Conservation (phyloP, 2,888 invertebrate species). For the Anoplius nigerrimus region DNA sequence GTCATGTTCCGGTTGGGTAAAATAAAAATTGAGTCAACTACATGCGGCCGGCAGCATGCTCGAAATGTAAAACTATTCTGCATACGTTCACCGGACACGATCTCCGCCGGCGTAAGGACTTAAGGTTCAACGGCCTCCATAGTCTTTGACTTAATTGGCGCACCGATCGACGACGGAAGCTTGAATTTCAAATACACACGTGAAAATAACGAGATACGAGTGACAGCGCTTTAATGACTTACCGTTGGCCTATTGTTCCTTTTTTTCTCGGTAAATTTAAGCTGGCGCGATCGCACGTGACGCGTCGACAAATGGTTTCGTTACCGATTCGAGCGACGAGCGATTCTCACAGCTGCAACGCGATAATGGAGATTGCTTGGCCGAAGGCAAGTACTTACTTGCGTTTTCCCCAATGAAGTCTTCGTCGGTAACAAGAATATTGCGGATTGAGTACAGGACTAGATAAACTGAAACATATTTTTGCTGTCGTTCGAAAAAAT, state of each 20-base stretch:
- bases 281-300: no score
- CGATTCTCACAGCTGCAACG: no score
- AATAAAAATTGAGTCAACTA: constrained; percentile 41
- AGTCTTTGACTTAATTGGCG: constrained; percentile 45
- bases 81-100: constrained; percentile 32
- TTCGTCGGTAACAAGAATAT: no score
- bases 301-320: no score
- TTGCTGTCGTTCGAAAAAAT: no score
- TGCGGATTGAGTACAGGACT: no score
- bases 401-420: no score
- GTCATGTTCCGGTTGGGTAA: constrained; percentile 21
- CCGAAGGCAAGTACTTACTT: no score
- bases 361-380: no score
- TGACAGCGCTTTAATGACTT: constrained; percentile 22
- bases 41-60: constrained; percentile 31
- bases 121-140: constrained; percentile 39
- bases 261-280: constrained; percentile 19
- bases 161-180: constrained; percentile 27
- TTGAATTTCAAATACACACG: constrained; percentile 50
- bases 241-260: constrained; percentile 31
- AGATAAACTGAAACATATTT: no score
- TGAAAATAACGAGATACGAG: constrained; percentile 19
- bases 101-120: constrained; percentile 26
- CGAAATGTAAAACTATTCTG: constrained; percentile 49
- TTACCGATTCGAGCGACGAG: no score